Percentiles rank a stretch among this genome's conserved stretches.
Conservation (phyloP, 2,113 vertebrate species). For the Osmerus eperlanus region DNA sequence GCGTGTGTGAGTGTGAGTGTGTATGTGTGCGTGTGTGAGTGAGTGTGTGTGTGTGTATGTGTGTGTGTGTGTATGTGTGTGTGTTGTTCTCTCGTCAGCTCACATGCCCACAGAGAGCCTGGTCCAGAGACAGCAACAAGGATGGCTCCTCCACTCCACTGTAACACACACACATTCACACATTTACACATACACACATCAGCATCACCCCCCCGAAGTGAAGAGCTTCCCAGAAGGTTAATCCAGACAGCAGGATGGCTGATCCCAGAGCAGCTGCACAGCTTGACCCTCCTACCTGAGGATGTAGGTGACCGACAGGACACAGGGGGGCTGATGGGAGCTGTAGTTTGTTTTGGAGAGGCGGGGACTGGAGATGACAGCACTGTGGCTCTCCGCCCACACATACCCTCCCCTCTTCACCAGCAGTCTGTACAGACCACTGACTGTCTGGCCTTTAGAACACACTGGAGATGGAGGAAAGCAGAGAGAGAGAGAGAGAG, state of each 20-base stretch:
- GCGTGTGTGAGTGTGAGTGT: background rate
- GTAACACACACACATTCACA: conserved; percentile 30
- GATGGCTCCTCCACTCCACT: conserved; percentile 61
- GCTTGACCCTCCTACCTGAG: conserved; percentile 79
- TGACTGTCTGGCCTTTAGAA: conserved; percentile 88
- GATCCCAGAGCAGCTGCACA: background rate
- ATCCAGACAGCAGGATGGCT: background rate
- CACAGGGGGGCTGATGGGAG: conserved; percentile 83
- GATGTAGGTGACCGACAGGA: conserved; percentile 89
- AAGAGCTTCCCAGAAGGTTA: background rate
- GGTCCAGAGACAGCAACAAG: conserved; percentile 59
- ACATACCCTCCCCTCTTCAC: conserved; percentile 90
- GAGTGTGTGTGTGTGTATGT: background rate
- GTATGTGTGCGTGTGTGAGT: background rate
- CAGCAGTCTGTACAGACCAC: conserved; percentile 88
- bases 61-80: conserved; percentile 7
- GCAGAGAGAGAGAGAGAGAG: background rate
- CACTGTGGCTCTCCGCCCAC: conserved; percentile 92
- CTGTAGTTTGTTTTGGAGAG: conserved; percentile 76
- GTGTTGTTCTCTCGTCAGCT: conserved; percentile 11
- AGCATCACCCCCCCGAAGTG: conserved; percentile 5
- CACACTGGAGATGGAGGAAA: conserved; percentile 77
- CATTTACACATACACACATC: background rate
- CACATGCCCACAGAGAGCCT: conserved; percentile 23
- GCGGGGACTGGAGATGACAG: conserved; percentile 82